Evolutionary conservation across 1,140 invertebrate species (phyloP).

Genomic region (Macrobrachium nipponense): DNA sequence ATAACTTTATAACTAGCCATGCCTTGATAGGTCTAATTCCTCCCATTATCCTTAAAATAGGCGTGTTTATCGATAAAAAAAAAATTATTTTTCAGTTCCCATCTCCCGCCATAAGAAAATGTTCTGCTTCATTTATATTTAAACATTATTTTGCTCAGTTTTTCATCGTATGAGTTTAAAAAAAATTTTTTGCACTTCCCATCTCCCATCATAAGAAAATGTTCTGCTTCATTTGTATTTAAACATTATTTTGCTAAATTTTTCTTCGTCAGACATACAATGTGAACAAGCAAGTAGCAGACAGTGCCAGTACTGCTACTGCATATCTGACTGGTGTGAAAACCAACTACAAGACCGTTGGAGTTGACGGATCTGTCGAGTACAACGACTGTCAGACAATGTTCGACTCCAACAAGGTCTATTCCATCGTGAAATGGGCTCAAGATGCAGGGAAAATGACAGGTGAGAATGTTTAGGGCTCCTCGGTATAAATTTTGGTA

Average conservation of each 20-base stretch:
- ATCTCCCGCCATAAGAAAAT: neutral
- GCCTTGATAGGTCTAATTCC: too few species aligned
- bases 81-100: too few species aligned
- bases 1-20: too few species aligned
- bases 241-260: neutral
- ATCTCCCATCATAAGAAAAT: neutral
- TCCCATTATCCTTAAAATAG: too few species aligned
- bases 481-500: neutral
- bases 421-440: conserved; percentile 61
- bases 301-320: conserved; percentile 89
- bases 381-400: conserved; percentile 52
- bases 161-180: too few species aligned
- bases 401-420: conserved; percentile 45
- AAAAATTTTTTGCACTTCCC: too few species aligned
- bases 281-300: conserved; percentile 86
- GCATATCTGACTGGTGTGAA: conserved; percentile 89
- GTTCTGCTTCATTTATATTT: neutral
- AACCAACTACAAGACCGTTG: conserved; percentile 62
- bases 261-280: conserved; percentile 81
- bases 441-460: conserved; percentile 60
- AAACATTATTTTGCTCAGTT: neutral
- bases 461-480: conserved; percentile 21
- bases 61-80: too few species aligned
- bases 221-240: neutral
- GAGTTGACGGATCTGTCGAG: conserved; percentile 44